Base-by-base conservation (phyloP, 1,140 invertebrate species). In the Heliothis virescens region DNA sequence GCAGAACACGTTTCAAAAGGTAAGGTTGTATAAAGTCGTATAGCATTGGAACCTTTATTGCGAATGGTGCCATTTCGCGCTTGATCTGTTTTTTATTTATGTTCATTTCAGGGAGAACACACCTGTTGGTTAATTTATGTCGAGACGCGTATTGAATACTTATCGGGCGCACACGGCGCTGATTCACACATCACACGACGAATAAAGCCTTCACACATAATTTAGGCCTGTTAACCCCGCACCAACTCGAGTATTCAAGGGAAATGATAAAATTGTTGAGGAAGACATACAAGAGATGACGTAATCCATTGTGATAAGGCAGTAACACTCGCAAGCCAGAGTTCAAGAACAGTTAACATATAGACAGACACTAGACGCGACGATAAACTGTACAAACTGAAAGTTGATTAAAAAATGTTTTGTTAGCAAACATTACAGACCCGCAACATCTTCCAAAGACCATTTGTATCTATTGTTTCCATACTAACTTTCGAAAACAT, bases 261-360 rank as follows among this genome's bases (percentile, higher is more conserved):
- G 86, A 89, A 90, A 89, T 90, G 84, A 89, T 86, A 86, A 87
- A 85, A 88, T 87, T 83, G 86, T 87, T 86, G 86, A 82, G 83
- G 86, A 87, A 89, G 83, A 85, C 86, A 80, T 83, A 83, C 57
- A 50, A 60, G 7, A 26, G 18, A 59, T 79, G 34, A 62, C 74
- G 67, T 63, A 85, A 85, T 88, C 87, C 86, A 90, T 90, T 91
- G 88, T 91, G 86, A 88, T 85, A 85, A 86, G 82, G 41, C 41
- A 67, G 29, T 41, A 41, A 34, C 13, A 53, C 79, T 86, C 82
- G 80, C 74, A 83, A 86, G 82, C 85, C 89, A 87, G 89, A 89
- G 84, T 90, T 90, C 86, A 90, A 89, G 81, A 88, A 89, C 90
- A 88, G 89, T 91, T 87, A 57, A 57, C 16, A 41, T 41, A 41